Evolutionary conservation across 2,888 invertebrate species (phyloP), one percentile per base, ranked within the genome.

Genomic region (Amiota communis): DNA sequence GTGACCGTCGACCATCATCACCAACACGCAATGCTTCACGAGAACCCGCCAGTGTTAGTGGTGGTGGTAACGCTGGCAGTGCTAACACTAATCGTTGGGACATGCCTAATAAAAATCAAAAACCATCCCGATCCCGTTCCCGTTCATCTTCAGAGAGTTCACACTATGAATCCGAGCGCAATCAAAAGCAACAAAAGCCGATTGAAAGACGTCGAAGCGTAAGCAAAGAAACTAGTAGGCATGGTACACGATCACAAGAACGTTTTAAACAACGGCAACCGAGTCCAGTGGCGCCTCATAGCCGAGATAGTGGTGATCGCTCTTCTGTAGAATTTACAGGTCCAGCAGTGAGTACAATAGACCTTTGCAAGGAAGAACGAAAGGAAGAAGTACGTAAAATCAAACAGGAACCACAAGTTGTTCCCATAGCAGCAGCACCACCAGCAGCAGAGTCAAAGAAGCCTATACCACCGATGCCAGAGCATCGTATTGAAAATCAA

Each of bases 31-130:
- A 78, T 57, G 79, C 79, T 53, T 81, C 82, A 13, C 81, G 79
- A 1, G 83, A 75, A 10, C 69, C 76, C 17, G 70, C 59, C 8
- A 67, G 75, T 10, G 36, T 56, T 8, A 47, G 73, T n/a, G 69
- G 72, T 70, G 71, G 72, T 8, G 67, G 20, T n/a, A n/a, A n/a
- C 47, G 51, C 23, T 17, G 72, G 74, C 65, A 72, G 72, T 17
- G 77, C 78, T 0, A 84, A 81, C 74, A 81, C 84, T 17, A 86
- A 83, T 77, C 87, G 87, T 71, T 88, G 88, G 82, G 87, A 88
- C 53, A 80, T 79, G 46, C 76, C 81, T 2, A 64, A 71, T 0
- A 75, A 71, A 73, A 74, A 70, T 17, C 73, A 79, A 73, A 70
- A 80, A 76, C 64, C 79, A 77, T 67, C 80, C 78, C 81, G 82